Conservation (phyloP, 2,113 vertebrate species). For the Pterophyllum scalare region DNA sequence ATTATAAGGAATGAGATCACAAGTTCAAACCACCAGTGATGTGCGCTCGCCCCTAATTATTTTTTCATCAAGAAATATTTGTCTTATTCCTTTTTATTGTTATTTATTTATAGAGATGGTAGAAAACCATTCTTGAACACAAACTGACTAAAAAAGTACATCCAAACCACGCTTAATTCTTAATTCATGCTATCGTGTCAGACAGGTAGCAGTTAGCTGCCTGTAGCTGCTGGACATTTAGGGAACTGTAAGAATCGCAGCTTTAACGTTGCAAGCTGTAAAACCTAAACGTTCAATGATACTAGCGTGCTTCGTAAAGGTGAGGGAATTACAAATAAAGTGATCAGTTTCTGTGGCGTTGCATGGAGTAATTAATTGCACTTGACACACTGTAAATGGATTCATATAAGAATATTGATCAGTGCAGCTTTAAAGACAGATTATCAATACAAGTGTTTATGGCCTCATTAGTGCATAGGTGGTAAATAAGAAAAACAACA, state of each 20-base stretch:
- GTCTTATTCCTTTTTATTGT: neutral
- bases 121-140: too few relatives aligned
- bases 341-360: neutral
- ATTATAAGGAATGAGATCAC: neutral
- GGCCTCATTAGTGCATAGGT: conserved; percentile 4
- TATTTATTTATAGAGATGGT: too few relatives aligned
- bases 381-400: neutral
- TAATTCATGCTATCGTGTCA: too few relatives aligned
- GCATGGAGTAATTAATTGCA: neutral
- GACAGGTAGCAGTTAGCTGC: neutral
- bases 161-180: too few relatives aligned
- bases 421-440: conserved; percentile 2
- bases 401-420: conserved; percentile 3
- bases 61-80: too few relatives aligned
- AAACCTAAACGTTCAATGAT: neutral
- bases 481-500: neutral
- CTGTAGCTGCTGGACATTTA: neutral
- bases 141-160: too few relatives aligned
- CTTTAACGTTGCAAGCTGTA: neutral
- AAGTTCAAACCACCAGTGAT: neutral
- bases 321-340: conserved; percentile 8
- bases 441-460: conserved; percentile 1
- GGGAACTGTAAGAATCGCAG: neutral
- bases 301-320: neutral
- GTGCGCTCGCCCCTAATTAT: neutral